These are phyloP conservation scores for Umimayanthus kanabou DNA, from an alignment of 92 coral and sea anemone genomes.

Conservation along the genomic window DNA sequence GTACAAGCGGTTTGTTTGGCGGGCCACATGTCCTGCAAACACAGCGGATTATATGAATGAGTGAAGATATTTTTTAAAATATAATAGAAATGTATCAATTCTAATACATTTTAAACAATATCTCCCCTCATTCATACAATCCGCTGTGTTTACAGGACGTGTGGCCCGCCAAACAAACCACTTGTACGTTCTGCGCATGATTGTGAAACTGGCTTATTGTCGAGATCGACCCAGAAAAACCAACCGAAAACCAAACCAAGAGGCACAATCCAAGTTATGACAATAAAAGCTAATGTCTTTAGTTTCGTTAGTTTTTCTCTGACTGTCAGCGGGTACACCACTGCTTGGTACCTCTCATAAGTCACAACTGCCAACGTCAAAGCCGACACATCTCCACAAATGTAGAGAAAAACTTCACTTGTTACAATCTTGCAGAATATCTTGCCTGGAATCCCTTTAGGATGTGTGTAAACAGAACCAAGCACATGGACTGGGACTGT, in stretches of 20 bases:
- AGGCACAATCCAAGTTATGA: slow-evolving; percentile 2
- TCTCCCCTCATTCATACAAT: no score
- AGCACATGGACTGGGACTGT: background rate
- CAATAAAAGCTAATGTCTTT: slow-evolving; percentile 7
- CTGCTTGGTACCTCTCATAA: slow-evolving; percentile 29
- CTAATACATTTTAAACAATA: no score
- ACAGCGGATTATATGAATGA: no score
- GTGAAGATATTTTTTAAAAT: no score
- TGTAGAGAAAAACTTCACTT: background rate
- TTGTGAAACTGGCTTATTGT: no score
- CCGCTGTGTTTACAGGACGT: no score
- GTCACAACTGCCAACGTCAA: slow-evolving; percentile 4
- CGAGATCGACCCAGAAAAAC: slow-evolving; percentile 8
- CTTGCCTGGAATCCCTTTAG: background rate
- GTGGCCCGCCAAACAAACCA: no score
- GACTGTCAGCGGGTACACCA: slow-evolving; percentile 18
- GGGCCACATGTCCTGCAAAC: no score
- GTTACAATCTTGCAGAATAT: background rate
- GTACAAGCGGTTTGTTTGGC: no score
- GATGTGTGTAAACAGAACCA: slow-evolving; percentile 4
- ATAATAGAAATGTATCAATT: no score
- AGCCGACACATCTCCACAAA: background rate
- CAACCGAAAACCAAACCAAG: background rate
- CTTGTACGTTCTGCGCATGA: no score
- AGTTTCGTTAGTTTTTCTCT: slow-evolving; percentile 9